phyloP scores from a whole-genome alignment of 2,797 vertebrate genomes.

The Varecia variegata region DNA sequence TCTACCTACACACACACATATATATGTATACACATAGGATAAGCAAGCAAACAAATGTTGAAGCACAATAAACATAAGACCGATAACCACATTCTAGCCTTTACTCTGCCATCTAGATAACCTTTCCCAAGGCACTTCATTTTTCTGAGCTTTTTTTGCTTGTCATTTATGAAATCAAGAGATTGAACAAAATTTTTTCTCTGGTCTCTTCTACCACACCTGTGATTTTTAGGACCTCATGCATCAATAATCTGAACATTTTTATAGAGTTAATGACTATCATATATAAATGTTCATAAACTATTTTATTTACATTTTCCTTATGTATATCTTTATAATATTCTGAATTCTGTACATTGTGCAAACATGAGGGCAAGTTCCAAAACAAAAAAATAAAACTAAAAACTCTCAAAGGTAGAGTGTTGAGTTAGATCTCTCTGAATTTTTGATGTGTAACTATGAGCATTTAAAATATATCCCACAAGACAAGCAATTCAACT shows the following conservation, averaged over 20 bases:
- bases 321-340: not conserved
- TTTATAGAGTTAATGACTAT: not conserved
- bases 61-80: not conserved
- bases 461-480: not conserved
- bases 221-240: not conserved
- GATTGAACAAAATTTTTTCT: not conserved
- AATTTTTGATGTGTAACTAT: not conserved
- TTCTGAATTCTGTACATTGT: not conserved
- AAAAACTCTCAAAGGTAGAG: not conserved
- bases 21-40: not conserved
- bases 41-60: not conserved
- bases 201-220: not conserved
- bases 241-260: not conserved
- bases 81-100: not conserved
- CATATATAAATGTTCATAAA: not conserved
- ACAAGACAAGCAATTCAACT: not conserved
- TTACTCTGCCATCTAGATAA: not conserved
- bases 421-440: not conserved
- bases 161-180: conserved; percentile 11
- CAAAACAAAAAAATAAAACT: not conserved
- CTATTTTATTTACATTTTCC: not conserved
- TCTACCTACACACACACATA: too few species aligned
- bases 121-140: not conserved
- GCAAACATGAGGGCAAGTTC: not conserved
- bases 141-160: not conserved